Evolutionary conservation across 64 coral and sea anemone genomes (phyloP).

Genomic region (Dendrophyllia cribrosa): DNA sequence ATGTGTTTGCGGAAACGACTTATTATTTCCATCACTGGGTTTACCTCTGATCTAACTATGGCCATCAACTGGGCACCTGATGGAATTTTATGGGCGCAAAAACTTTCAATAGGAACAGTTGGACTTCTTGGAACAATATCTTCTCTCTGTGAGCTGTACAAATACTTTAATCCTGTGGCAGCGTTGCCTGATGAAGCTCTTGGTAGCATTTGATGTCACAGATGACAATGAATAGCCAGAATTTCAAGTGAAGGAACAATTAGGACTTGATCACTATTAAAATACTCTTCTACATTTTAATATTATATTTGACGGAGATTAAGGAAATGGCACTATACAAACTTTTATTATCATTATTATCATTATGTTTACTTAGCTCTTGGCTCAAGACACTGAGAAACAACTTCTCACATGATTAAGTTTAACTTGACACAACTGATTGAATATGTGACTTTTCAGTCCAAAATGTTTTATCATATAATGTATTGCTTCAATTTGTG

Average conservation of each 20-base stretch:
- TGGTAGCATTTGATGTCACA: neutral
- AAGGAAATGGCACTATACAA: too few relatives aligned
- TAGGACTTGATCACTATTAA: neutral
- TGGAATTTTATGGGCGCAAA: constrained; percentile 76
- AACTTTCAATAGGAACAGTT: constrained; percentile 42
- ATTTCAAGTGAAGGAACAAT: neutral
- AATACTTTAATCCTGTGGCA: constrained; percentile 66
- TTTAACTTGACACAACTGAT: too few relatives aligned
- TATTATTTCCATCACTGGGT: constrained; percentile 66
- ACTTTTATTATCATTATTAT: too few relatives aligned
- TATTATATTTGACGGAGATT: too few relatives aligned
- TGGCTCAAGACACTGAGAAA: too few relatives aligned
- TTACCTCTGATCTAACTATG: constrained; percentile 71
- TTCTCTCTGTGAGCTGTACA: constrained; percentile 76
- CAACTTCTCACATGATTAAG: too few relatives aligned
- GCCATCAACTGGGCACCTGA: constrained; percentile 81
- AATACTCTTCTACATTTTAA: too few relatives aligned
- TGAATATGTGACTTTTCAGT: too few relatives aligned
- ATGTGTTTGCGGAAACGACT: constrained; percentile 41
- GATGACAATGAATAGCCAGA: neutral
- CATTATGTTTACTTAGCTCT: too few relatives aligned
- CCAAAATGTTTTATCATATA: too few relatives aligned
- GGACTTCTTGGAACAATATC: constrained; percentile 88
- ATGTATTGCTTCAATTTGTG: too few relatives aligned
- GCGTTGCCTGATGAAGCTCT: constrained; percentile 7